Evolutionary conservation across 2,113 vertebrate genomes (phyloP), one percentile per base, ranked within the genome.

Genomic region (Perccottus glenii): DNA sequence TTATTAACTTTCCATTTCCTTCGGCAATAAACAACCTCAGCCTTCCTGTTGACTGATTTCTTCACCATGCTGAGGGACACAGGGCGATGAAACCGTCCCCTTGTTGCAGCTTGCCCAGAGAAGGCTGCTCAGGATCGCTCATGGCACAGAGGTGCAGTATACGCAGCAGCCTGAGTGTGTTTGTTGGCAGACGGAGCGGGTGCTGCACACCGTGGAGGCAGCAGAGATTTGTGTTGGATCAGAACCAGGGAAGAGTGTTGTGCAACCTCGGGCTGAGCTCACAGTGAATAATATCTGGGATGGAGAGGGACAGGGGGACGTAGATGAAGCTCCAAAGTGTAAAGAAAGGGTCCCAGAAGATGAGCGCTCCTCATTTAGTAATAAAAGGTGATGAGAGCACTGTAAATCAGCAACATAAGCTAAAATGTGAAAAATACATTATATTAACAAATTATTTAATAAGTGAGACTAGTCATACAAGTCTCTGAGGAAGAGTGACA

Each of bases 151-250:
- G 33, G 60, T 46, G 50, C 12, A 62, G 56, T 80, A 70, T 78
- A 69, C 60, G 53, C 64, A 53, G 56, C 76, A 47, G 63, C 81
- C 66, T 19, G 75, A 66, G 69, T 85, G 88, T 87, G 75, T 83
- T 76, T 42, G 3, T 77, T 85, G 81, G 84, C 88, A 55, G 55
- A 36, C 8, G 53, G 32, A 0, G 35, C 4, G 11, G 2, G 6
- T 43, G 42, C 42, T 2, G 6, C 10, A 11, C 42, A 75, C 63
- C 0, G 61, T 1, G 7, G 48, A 70, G 49, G 77, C 64, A 67
- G 63, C 59, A 66, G 64, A 66, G 46, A 80, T 87, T 87, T 85
- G 73, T 72, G 47, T 86, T 89, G 87, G 85, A 85, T 5, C 3
- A 2, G 35, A 40, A 78, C 78, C 87, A 87, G 71, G 38, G 43